Conservation (phyloP, 2,797 vertebrate genomes). For the Mormyrus hasselquistii region DNA sequence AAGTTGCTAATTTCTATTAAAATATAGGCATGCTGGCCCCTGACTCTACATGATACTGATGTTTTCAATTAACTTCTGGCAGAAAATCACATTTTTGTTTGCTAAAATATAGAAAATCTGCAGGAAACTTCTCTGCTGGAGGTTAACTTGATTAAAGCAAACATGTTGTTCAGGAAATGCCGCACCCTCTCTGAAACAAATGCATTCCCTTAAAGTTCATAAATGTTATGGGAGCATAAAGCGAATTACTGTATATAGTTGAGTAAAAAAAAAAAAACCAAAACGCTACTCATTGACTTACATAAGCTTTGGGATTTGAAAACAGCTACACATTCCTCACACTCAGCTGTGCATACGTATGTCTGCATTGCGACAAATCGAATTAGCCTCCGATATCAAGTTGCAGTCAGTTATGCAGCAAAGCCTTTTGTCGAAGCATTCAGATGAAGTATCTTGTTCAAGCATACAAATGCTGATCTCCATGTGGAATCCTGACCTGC, state of each 20-base stretch:
- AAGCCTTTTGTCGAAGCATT: not conserved
- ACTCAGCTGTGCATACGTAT: not conserved
- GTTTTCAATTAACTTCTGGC: constrained; percentile 95
- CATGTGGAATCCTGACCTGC: not conserved
- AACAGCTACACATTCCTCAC: not conserved
- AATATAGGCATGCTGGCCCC: not conserved
- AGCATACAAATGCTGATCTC: not conserved
- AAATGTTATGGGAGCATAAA: not conserved
- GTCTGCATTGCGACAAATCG: not conserved
- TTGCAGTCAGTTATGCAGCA: not conserved
- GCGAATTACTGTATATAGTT: not conserved
- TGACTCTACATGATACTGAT: constrained; percentile 72
- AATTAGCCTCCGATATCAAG: not conserved
- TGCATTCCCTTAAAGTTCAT: not conserved
- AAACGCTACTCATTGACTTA: not conserved
- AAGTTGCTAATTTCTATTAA: not conserved
- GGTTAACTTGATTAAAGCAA: constrained; percentile 81
- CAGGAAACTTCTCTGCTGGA: constrained; percentile 38
- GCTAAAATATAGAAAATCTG: constrained; percentile 70
- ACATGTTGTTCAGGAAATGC: constrained; percentile 53
- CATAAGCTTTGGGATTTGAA: not conserved
- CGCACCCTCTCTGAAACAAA: not conserved
- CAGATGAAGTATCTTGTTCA: not conserved
- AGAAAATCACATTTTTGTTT: constrained; percentile 62
- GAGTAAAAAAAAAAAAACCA: not conserved